Evolutionary conservation across 2,888 invertebrate species (phyloP), one percentile per base, ranked within the genome.

Genomic region (Pristionchus fissidentatus): DNA sequence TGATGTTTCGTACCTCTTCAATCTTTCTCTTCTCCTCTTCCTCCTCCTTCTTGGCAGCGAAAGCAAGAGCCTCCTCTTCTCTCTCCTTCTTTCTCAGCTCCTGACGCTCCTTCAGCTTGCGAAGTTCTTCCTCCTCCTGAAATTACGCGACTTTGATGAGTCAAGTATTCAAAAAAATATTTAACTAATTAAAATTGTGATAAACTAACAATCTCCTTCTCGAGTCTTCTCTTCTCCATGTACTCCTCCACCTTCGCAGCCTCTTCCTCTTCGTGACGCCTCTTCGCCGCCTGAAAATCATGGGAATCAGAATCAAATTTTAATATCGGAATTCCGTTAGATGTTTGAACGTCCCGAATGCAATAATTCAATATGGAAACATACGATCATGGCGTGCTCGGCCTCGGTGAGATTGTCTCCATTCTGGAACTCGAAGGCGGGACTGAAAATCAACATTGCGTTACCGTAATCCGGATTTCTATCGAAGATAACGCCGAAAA

Each of bases 231-330:
- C 80, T 90, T 88, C 84, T 92, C 92, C 84, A 92, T 90, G 84
- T 91, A 91, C 93, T 97, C 97, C 94, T 97, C 97, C 93, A 97
- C 95, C 84, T 91, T 92, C 32, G 88, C 89, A 22, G 87, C 87
- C 73, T 92, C 92, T 52, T 92, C 92, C 29, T 91, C 91, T 49
- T 92, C 92, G 84, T 92, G 91, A 82, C 92, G 90, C 84, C 89
- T 89, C 87, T 91, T 91, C 46, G 91, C 90, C 7, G 90, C 90
- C 86, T 89, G 62, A 38, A 88, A 84, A 77, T 43, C 0, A 35
- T n/a, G 22, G n/a, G n/a, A n/a, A n/a, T 78, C 8, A 7, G 5
- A 35, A 52, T 32, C 43, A 29, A 75, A 26, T 41, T 10, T 1
- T 26, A 22, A 73, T 4, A 29, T 22, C 19, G 43, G 4, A 35